phyloP scores from a whole-genome alignment of 2,113 vertebrate genomes.

The Leptobrachium leishanense region DNA sequence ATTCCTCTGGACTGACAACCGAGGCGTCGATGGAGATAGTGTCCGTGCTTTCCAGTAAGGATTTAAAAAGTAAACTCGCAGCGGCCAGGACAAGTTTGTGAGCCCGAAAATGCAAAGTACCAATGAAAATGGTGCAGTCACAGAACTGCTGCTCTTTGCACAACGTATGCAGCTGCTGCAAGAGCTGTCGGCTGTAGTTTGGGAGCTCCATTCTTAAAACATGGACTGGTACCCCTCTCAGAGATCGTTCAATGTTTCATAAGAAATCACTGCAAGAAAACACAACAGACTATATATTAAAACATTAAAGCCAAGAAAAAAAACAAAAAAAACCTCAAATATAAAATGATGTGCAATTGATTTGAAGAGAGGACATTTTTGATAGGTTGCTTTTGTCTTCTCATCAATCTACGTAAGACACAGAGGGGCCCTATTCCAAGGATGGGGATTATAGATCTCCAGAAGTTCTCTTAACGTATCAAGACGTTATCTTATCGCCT shows the following conservation, averaged over 20 bases:
- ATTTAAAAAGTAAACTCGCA: conserved; percentile 85
- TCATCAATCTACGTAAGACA: too few relatives aligned
- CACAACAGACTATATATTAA: not conserved
- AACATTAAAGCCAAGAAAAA: not conserved
- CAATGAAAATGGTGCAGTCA: conserved; percentile 80
- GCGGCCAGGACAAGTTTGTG: conserved; percentile 85
- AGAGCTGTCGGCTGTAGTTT: conserved; percentile 79
- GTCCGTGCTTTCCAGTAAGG: conserved; percentile 76
- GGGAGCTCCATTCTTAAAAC: conserved; percentile 74
- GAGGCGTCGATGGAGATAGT: conserved; percentile 78
- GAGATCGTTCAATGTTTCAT: not conserved
- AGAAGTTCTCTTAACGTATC: too few relatives aligned
- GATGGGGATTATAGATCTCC: too few relatives aligned
- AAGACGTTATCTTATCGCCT: too few relatives aligned
- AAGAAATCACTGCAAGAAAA: not conserved
- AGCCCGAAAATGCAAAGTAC: conserved; percentile 71
- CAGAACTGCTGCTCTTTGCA: conserved; percentile 82
- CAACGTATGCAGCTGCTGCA: conserved; percentile 80
- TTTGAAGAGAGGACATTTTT: not conserved
- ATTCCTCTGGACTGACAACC: conserved; percentile 80
- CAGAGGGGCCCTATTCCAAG: too few relatives aligned
- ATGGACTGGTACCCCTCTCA: not conserved
- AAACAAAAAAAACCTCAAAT: not conserved
- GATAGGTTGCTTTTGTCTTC: too few relatives aligned
- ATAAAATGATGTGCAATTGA: not conserved